Base-by-base conservation (phyloP, 2,113 vertebrate genomes). In the Xenopus tropicalis region DNA sequence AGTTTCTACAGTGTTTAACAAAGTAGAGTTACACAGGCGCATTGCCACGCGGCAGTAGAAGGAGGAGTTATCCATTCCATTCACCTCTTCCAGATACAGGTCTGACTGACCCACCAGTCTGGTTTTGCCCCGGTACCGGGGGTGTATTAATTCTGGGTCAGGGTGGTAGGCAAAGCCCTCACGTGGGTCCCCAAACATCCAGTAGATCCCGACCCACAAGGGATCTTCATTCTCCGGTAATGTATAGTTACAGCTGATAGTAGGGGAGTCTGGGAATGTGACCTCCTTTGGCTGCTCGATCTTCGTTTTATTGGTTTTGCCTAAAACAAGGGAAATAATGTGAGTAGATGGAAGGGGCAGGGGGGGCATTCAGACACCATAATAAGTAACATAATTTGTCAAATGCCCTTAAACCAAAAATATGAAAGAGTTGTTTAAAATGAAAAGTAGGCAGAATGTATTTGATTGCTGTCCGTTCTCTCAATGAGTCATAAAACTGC, bases 11-110 rank as follows among this genome's bases (percentile, higher is more conserved):
- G n/a, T n/a, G n/a, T n/a, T n/a, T n/a, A n/a, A n/a, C n/a, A n/a
- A n/a, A 16, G 4, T 5, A 4, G 29, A n/a, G 13, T 14, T n/a
- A 42, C 72, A 74, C 24, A 12, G 24, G 48, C 64, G 52, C 25
- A 74, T 37, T n/a, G 65, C 65, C 14, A 74, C 57, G 1, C 72
- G 64, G 23, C 72, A 74, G 72, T 68, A 74, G 37, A 67, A 57
- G 3, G 43, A 68, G 54, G 44, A 61, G 43, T 74, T 68, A 37
- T 66, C 51, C 11, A 24, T 61, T 14, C 62, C 71, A 37, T 8
- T 24, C 20, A 73, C n/a, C n/a, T 66, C 37, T 21, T 73, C 22
- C 20, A 73, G 37, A 23, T 52, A 25, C 23, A 73, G 71, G 43
- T 73, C 22, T 19, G 52, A 64, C 51, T 25, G 48, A 19, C 24